Evolutionary conservation across 2,113 vertebrate genomes (phyloP).

Genomic region (Paracanthobrama guichenoti): DNA sequence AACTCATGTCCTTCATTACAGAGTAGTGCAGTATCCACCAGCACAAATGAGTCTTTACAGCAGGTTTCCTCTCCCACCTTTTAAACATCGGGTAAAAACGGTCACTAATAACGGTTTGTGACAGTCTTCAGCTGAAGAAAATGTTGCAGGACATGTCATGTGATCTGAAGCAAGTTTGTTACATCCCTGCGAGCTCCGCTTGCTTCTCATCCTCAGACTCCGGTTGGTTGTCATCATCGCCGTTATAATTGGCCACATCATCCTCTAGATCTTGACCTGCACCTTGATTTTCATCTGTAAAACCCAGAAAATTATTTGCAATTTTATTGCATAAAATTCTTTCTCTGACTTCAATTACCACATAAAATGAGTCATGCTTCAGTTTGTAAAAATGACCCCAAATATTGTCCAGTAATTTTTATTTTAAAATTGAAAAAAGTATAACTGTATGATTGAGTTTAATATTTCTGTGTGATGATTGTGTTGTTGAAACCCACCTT

Average conservation of each 20-base stretch:
- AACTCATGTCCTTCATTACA: slow-evolving; percentile 16
- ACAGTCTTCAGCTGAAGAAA: not conserved
- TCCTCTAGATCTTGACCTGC: slow-evolving; percentile 70
- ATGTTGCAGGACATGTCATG: not conserved
- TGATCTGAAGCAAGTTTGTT: slow-evolving; percentile 18
- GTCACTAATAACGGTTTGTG: not conserved
- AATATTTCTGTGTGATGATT: not conserved
- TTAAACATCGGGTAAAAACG: not conserved
- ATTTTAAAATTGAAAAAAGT: too few relatives aligned
- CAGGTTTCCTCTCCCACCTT: not conserved
- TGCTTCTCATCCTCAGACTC: slow-evolving; percentile 91
- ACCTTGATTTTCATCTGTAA: slow-evolving; percentile 40
- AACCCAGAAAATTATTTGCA: not conserved
- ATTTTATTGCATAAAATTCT: not conserved
- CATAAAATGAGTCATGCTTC: not conserved
- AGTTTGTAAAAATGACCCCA: not conserved
- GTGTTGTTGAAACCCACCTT: slow-evolving; percentile 38
- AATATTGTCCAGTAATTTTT: too few relatives aligned
- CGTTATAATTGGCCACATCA: slow-evolving; percentile 79
- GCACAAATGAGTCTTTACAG: not conserved
- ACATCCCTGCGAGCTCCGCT: slow-evolving; percentile 78
- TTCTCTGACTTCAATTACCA: not conserved
- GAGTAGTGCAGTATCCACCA: slow-evolving; percentile 20
- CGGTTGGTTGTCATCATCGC: slow-evolving; percentile 87
- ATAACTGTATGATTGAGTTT: too few relatives aligned